Base-by-base conservation (phyloP, 2,888 invertebrate genomes). In the Phyllotreta cruciferae region DNA sequence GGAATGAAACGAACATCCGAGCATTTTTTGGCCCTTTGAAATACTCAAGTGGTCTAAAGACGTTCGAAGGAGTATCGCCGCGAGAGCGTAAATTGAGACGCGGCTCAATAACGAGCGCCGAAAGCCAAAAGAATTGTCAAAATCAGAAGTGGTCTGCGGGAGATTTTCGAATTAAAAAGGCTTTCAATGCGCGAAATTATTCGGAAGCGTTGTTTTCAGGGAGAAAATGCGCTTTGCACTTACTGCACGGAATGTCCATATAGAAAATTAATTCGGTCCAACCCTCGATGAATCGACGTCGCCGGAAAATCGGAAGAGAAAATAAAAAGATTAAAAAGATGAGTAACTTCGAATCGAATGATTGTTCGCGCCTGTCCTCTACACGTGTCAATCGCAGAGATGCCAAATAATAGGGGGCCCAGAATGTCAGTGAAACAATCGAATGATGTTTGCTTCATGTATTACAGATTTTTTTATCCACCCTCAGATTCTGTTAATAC, bases 241-340 rank as follows among this genome's bases (percentile, higher is more conserved):
- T 69, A 71, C n/a, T 70, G 69, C 66, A 75, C 67, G 72, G 73
- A 70, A 76, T 73, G 69, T 74, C 75, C 73, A 75, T 77, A 75
- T 73, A 74, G 73, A 72, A 75, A 76, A 77, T 77, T 71, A 76
- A 77, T 74, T 73, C 72, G 68, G 64, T 56, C 58, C 60, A 66
- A 69, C 73, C 73, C 73, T 70, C 64, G 69, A 69, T 67, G 69
- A 65, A 65, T 66, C 64, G 64, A 62, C 69, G 72, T 72, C 68
- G 63, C 61, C 61, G 66, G 70, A 67, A 71, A 73, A 71, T 72
- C 72, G 70, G 72, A 71, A 74, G 72, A 72, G 73, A 75, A 76
- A 77, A 75, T 76, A 75, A 76, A 75, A 76, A 76, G 76, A 76
- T 76, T 75, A 74, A 74, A 73, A 72, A 76, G 74, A 75, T 74